Conservation (phyloP, 2,888 invertebrate species). For the Ectemnius continuus region DNA sequence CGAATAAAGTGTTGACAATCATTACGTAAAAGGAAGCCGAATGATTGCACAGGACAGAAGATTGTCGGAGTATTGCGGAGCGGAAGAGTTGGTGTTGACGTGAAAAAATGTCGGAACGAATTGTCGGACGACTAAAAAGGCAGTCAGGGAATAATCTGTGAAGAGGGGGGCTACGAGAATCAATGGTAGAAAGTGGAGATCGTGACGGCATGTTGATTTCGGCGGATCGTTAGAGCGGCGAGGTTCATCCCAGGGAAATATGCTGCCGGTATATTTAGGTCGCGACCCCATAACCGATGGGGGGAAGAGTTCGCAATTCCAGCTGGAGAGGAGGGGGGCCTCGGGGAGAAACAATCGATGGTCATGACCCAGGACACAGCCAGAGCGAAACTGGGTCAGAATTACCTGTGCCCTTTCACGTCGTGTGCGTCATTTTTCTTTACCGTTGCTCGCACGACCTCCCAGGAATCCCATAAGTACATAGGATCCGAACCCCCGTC, state of each 20-base stretch:
- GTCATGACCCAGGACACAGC: constrained; percentile 63
- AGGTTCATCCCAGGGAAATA: constrained; percentile 36
- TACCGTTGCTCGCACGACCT: constrained; percentile 38
- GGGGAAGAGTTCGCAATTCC: constrained; percentile 11
- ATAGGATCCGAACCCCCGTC: constrained; percentile 1
- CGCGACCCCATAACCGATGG: constrained; percentile 56
- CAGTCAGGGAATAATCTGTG: no score
- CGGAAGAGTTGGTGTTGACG: no score
- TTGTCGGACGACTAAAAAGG: no score
- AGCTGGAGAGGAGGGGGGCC: constrained; percentile 10
- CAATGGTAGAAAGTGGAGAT: not conserved
- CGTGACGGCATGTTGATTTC: constrained; percentile 28
- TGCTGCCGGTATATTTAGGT: constrained; percentile 46
- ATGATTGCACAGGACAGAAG: no score
- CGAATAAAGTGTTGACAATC: not conserved
- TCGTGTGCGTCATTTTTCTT: constrained; percentile 50
- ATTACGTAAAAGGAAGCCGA: no score
- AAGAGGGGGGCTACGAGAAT: no score
- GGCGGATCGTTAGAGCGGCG: constrained; percentile 24
- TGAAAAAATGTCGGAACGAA: no score
- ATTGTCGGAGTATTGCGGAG: no score
- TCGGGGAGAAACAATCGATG: constrained; percentile 60
- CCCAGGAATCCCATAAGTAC: not conserved
- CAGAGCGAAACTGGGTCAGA: constrained; percentile 57
- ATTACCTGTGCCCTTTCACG: constrained; percentile 53